A percentile compares a stretch with the other conserved stretches of the same genome.
Conservation (phyloP, 2,888 invertebrate genomes). For the Barypeithes pellucidus region DNA sequence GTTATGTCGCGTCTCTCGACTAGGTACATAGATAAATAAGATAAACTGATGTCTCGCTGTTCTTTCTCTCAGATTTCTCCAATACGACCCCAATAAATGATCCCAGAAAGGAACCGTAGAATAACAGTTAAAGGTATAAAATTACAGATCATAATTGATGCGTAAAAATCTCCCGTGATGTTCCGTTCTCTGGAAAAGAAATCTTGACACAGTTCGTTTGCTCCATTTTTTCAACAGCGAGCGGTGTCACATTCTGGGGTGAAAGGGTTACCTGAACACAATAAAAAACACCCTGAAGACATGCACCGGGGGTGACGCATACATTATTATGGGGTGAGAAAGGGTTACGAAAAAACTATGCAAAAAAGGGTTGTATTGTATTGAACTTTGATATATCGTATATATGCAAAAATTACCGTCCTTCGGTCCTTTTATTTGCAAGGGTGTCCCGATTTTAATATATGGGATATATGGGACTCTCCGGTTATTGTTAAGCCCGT, state of each 20-base stretch:
- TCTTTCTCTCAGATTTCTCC: too few relatives aligned
- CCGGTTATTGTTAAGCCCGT: slow-evolving; percentile 65
- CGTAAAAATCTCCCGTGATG: slow-evolving; percentile 50
- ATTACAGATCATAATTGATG: slow-evolving; percentile 54
- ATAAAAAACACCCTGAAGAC: slow-evolving; percentile 71
- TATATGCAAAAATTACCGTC: slow-evolving; percentile 60
- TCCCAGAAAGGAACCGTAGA: slow-evolving; percentile 24
- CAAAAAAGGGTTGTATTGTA: slow-evolving; percentile 68
- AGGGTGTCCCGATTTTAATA: slow-evolving; percentile 64
- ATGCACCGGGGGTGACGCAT: slow-evolving; percentile 69
- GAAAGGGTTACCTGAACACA: slow-evolving; percentile 70
- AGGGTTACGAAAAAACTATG: slow-evolving; percentile 69
- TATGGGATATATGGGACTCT: slow-evolving; percentile 69
- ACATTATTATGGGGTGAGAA: slow-evolving; percentile 70
- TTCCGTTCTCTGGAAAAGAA: slow-evolving; percentile 56
- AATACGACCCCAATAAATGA: neutral
- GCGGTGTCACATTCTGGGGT: slow-evolving; percentile 71
- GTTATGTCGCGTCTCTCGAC: too few relatives aligned
- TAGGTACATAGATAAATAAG: too few relatives aligned
- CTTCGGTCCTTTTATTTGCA: slow-evolving; percentile 57
- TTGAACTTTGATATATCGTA: slow-evolving; percentile 63
- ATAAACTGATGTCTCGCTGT: too few relatives aligned
- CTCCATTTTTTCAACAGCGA: slow-evolving; percentile 69
- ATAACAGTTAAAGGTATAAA: slow-evolving; percentile 47
- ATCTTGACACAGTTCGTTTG: slow-evolving; percentile 72